Evolutionary conservation across 1,140 invertebrate genomes (phyloP), one percentile per base, ranked within the genome.

Genomic region (Thaumetopoea pityocampa): DNA sequence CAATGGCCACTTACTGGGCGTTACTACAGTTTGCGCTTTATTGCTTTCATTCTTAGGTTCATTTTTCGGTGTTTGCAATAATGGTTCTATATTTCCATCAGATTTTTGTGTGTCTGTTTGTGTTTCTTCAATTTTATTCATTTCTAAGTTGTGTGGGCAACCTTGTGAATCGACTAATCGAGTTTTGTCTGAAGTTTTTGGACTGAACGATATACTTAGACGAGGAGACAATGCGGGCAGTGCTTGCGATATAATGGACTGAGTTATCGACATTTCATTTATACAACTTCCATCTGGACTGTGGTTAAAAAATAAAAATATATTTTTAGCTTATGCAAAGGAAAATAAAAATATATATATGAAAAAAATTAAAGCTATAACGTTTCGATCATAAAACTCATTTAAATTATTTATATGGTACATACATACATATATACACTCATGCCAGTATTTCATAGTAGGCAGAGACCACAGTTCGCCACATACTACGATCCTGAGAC

Each of bases 1-100:
- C 40, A 96, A 83, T 14, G 95, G 94, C 94, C 94, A 96, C 61
- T 94, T 93, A 50, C 88, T 90, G 7, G 90, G 74, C 33, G 67
- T 78, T 14, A 67, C 66, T 34, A 77, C 67, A 53, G 65, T 70
- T 62, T 77, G 61, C 7, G 32, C 50, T 54, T 72, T 78, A 51
- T 56, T 49, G 8, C 22, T 29, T 15, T 71, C 65, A 17, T 10
- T 34, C 57, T 67, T 66, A 5, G 32, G 40, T 48, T 70, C 57
- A 11, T 38, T 29, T 57, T 69, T 66, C 2, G 59, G 62, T 38
- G 64, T 58, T 30, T 59, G 50, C 10, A 26, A 51, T 49, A 70
- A 58, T 17, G 35, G 54, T 48, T 33, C 52, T 51, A 26, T 16
- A 20, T 47, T 64, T 30, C 20, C 51, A 49, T 22, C 53, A 52